These are phyloP conservation scores for Siphamia tubifer DNA, from an alignment of 2,113 vertebrate species.

Conservation along the genomic window DNA sequence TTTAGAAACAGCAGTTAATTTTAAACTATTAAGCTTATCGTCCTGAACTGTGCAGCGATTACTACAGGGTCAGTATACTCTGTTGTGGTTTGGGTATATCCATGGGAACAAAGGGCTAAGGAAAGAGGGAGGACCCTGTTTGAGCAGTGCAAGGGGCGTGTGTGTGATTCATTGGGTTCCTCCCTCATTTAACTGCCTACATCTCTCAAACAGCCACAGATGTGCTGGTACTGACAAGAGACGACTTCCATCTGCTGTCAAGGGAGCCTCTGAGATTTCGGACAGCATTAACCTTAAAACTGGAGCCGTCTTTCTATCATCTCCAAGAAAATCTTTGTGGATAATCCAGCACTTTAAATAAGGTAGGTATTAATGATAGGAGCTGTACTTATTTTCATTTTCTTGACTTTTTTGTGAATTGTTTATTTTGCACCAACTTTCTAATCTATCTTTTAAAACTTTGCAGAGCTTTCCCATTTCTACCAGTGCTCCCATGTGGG, in stretches of 20 bases:
- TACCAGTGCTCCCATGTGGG: slow-evolving; percentile 70
- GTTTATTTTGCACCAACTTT: neutral
- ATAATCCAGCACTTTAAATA: slow-evolving; percentile 28
- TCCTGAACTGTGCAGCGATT: slow-evolving; percentile 28
- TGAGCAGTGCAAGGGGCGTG: slow-evolving; percentile 53
- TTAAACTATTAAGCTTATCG: slow-evolving; percentile 65
- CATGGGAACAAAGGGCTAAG: slow-evolving; percentile 68
- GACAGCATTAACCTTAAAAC: neutral
- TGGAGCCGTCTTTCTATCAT: neutral
- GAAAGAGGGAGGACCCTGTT: slow-evolving; percentile 61
- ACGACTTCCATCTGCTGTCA: slow-evolving; percentile 25
- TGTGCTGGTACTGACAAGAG: slow-evolving; percentile 41
- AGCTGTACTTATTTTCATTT: neutral
- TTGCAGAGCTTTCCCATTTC: slow-evolving; percentile 29
- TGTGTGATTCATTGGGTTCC: slow-evolving; percentile 49
- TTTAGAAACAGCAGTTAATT: slow-evolving; percentile 34
- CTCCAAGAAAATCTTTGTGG: slow-evolving; percentile 18
- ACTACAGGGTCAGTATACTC: slow-evolving; percentile 25
- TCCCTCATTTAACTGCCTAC: slow-evolving; percentile 67
- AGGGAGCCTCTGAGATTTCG: slow-evolving; percentile 13
- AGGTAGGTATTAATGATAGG: slow-evolving; percentile 51
- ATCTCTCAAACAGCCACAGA: slow-evolving; percentile 59
- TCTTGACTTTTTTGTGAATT: neutral
- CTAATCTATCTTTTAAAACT: neutral
- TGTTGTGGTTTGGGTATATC: slow-evolving; percentile 70